Conservation (phyloP, 2,888 invertebrate genomes). For the Serripes groenlandicus region DNA sequence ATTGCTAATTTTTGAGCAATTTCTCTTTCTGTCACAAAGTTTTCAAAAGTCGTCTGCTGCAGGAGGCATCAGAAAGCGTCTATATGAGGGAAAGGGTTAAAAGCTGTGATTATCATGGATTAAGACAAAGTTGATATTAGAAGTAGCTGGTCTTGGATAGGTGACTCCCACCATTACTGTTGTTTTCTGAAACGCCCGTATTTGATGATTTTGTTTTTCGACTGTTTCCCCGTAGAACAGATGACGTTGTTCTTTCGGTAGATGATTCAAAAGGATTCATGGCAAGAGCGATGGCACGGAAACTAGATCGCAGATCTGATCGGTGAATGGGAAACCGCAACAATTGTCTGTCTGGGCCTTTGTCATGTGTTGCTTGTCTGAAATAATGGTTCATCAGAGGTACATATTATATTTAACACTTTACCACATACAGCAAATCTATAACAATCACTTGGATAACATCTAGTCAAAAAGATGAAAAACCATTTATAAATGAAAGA, state of each 20-base stretch:
- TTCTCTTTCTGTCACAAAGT: neutral
- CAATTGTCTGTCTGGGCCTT: constrained; percentile 23
- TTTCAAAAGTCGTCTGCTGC: neutral
- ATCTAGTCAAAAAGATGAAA: too few relatives aligned
- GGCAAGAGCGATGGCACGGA: constrained; percentile 58
- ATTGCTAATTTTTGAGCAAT: neutral
- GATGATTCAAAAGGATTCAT: constrained; percentile 57
- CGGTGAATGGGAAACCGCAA: constrained; percentile 47
- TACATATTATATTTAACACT: too few relatives aligned
- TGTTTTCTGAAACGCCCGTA: neutral
- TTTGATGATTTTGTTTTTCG: constrained; percentile 12
- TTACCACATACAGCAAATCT: too few relatives aligned
- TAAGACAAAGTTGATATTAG: neutral
- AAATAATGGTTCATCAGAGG: too few relatives aligned
- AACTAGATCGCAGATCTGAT: constrained; percentile 54
- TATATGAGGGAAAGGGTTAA: neutral
- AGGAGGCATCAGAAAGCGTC: neutral
- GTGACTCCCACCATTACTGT: constrained; percentile 11
- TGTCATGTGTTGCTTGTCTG: constrained; percentile 15
- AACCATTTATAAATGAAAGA: too few relatives aligned
- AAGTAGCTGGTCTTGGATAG: constrained; percentile 30
- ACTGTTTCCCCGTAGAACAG: constrained; percentile 18
- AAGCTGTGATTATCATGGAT: too few relatives aligned
- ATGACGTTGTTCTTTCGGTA: constrained; percentile 23
- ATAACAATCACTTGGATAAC: too few relatives aligned